phyloP scores from a whole-genome alignment of 2,797 vertebrate genomes.

The Trematomus bernacchii region DNA sequence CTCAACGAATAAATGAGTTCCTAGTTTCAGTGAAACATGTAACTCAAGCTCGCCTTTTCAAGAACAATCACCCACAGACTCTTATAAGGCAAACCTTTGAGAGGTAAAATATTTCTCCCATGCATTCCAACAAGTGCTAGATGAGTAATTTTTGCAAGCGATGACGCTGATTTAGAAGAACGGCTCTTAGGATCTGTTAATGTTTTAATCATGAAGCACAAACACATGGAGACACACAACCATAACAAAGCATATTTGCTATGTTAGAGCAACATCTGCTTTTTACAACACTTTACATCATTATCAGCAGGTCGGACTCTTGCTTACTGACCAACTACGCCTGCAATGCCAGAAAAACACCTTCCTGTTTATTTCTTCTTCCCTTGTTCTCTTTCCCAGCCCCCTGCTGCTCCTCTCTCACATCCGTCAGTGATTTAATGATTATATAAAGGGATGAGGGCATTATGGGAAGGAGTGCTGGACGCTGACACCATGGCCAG shows the following conservation, averaged over 20 bases:
- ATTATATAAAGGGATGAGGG: conserved; percentile 54
- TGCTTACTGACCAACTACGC: conserved; percentile 28
- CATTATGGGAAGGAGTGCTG: conserved; percentile 50
- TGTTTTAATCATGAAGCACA: conserved; percentile 73
- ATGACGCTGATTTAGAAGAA: conserved; percentile 51
- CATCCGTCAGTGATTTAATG: conserved; percentile 66
- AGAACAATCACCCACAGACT: conserved; percentile 23
- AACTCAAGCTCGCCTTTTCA: conserved; percentile 22
- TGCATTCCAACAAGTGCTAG: conserved; percentile 32
- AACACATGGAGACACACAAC: conserved; percentile 69
- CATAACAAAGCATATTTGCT: conserved; percentile 71
- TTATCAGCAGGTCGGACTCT: conserved; percentile 48
- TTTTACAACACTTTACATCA: conserved; percentile 78
- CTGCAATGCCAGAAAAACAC: conserved; percentile 44
- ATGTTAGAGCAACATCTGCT: conserved; percentile 74
- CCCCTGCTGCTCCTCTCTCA: conserved; percentile 50
- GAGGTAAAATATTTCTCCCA: conserved; percentile 32
- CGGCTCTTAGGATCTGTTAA: conserved; percentile 65
- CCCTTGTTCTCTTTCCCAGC: conserved; percentile 32
- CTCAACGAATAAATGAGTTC: conserved; percentile 13
- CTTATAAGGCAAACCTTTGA: conserved; percentile 13
- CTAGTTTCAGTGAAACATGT: conserved; percentile 11
- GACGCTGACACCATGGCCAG: conserved; percentile 63
- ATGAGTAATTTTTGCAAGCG: conserved; percentile 52
- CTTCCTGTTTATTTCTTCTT: conserved; percentile 46